Percentiles rank a stretch among this genome's conserved stretches.
Conservation (phyloP, 2,797 vertebrate genomes). For the Cheirogaleus major region DNA sequence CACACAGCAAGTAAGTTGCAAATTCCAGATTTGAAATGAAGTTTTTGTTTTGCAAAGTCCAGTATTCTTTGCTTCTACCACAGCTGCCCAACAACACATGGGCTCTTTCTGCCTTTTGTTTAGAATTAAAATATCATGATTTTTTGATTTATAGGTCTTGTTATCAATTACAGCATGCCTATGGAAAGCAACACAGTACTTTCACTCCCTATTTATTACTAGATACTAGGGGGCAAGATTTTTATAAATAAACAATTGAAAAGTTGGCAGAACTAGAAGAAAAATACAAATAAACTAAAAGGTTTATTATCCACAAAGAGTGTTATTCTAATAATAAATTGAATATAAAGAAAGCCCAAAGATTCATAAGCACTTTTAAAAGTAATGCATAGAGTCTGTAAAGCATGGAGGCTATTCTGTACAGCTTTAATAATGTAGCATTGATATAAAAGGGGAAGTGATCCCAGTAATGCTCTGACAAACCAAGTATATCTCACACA, state of each 20-base stretch:
- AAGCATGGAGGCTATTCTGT: not conserved
- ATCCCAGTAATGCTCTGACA: not conserved
- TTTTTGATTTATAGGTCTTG: constrained; percentile 30
- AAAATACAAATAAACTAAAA: constrained; percentile 55
- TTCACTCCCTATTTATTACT: not conserved
- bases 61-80: not conserved
- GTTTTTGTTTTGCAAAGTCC: not conserved
- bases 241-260: constrained; percentile 40
- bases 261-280: not conserved
- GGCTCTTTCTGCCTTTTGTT: not conserved
- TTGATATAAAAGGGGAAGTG: not conserved
- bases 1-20: not conserved
- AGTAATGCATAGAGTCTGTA: not conserved
- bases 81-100: not conserved
- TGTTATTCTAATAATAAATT: not conserved
- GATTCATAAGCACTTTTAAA: not conserved
- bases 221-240: not conserved
- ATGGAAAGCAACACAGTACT: not conserved
- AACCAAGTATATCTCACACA: not conserved
- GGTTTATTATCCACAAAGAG: not conserved
- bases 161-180: constrained; percentile 11
- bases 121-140: not conserved
- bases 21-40: not conserved
- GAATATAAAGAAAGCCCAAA: not conserved
- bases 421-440: not conserved